Evolutionary conservation across 2,888 invertebrate species (phyloP).

Genomic region (Drosophila dives): DNA sequence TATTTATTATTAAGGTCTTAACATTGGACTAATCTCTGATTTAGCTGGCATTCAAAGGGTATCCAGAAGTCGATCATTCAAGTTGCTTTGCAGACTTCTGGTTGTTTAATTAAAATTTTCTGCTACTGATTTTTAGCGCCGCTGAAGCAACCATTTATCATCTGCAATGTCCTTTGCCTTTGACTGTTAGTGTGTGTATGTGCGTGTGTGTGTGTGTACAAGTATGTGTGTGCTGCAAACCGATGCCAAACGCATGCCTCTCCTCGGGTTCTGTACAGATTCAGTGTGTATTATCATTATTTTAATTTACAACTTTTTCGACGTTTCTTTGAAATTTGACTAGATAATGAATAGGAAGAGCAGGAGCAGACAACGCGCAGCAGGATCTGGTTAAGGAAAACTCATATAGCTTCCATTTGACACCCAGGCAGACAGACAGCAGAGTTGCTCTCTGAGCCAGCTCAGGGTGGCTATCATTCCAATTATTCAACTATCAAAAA

Average conservation of each 20-base stretch:
- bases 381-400: constrained; percentile 8
- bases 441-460: too few relatives aligned
- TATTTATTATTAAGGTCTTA: too few relatives aligned
- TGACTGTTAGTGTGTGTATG: constrained; percentile 10
- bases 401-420: constrained; percentile 33
- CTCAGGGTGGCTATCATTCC: background rate
- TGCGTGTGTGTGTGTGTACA: constrained; percentile 4
- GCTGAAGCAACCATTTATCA: constrained; percentile 66
- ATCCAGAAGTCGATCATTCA: constrained; percentile 3
- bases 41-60: background rate
- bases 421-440: constrained; percentile 15
- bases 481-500: background rate
- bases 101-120: constrained; percentile 64
- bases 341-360: constrained; percentile 14
- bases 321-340: constrained; percentile 68
- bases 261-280: constrained; percentile 16
- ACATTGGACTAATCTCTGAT: background rate
- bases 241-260: constrained; percentile 73
- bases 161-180: constrained; percentile 40
- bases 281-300: constrained; percentile 60
- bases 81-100: constrained; percentile 1
- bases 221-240: constrained; percentile 40
- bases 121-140: constrained; percentile 72
- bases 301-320: constrained; percentile 65
- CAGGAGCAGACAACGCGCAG: constrained; percentile 16